phyloP scores from a whole-genome alignment of 1,140 invertebrate species.

The Meloidogyne chitwoodi region DNA sequence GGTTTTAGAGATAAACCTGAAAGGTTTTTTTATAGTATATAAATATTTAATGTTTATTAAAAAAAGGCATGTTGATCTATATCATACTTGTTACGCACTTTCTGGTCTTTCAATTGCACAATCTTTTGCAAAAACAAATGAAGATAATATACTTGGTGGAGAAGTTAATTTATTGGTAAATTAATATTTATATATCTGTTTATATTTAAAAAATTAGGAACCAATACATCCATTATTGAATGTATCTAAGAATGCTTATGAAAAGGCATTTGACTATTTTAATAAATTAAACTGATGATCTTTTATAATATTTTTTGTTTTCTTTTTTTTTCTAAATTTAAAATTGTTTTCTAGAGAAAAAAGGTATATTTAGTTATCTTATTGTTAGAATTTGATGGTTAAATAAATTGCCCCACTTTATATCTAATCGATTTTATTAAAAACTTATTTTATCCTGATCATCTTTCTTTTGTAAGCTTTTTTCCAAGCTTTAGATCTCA shows the following conservation, averaged over 20 bases:
- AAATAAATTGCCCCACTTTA: background rate
- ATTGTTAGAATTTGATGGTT: too few relatives aligned
- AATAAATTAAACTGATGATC: background rate
- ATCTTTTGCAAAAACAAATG: conserved; percentile 32
- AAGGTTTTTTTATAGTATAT: conserved; percentile 68
- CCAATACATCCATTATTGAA: conserved; percentile 29
- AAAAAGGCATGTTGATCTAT: conserved; percentile 39
- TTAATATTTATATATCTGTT: background rate
- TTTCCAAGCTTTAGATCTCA: background rate
- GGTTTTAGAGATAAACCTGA: conserved; percentile 91
- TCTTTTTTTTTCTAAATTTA: background rate
- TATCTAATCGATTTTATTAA: background rate
- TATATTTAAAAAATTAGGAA: conserved; percentile 20
- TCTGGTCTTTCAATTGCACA: conserved; percentile 31
- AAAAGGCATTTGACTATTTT: conserved; percentile 22
- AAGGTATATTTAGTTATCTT: too few relatives aligned
- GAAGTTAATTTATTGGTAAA: conserved; percentile 25
- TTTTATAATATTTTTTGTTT: background rate
- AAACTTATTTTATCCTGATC: background rate
- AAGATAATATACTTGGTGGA: conserved; percentile 23
- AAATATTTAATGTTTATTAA: background rate
- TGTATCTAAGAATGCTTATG: conserved; percentile 20
- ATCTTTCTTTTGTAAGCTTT: background rate
- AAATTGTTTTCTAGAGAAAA: background rate
- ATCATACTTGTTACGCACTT: conserved; percentile 43